phyloP scores from a whole-genome alignment of 2,888 invertebrate species.

The Limnephilus lunatus region DNA sequence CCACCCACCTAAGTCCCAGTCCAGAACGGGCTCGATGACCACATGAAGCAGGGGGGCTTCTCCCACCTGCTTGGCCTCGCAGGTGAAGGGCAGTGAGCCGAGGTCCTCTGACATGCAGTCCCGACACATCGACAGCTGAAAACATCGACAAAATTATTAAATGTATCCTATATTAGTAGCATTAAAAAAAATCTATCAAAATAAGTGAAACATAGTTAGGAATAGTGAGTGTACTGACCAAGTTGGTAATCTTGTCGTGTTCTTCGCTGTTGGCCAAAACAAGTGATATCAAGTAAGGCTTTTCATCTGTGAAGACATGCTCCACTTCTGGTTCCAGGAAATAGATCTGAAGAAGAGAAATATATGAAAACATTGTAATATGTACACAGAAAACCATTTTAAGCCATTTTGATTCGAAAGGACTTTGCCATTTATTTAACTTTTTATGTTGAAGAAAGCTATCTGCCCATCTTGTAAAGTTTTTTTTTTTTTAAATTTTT shows the following conservation, averaged over 20 bases:
- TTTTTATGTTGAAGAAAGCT: too few species aligned
- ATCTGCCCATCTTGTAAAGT: too few species aligned
- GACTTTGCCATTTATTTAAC: too few species aligned
- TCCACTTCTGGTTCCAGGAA: slow-evolving; percentile 52
- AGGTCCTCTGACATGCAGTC: slow-evolving; percentile 57
- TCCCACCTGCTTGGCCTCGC: slow-evolving; percentile 54
- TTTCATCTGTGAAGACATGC: slow-evolving; percentile 61
- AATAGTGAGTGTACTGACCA: slow-evolving; percentile 50
- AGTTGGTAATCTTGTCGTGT: slow-evolving; percentile 59
- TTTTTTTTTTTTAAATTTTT: too few species aligned
- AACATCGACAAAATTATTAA: background rate
- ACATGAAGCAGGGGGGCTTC: slow-evolving; percentile 40
- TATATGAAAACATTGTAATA: background rate
- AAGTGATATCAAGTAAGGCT: slow-evolving; percentile 51
- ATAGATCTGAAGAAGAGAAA: slow-evolving; percentile 51
- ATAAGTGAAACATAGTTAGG: background rate
- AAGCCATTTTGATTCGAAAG: too few species aligned
- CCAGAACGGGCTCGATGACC: slow-evolving; percentile 54
- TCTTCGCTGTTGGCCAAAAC: slow-evolving; percentile 62
- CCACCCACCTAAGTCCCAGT: slow-evolving; percentile 49
- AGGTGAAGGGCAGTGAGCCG: slow-evolving; percentile 56
- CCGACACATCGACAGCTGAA: slow-evolving; percentile 54
- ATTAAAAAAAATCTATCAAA: background rate
- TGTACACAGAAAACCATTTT: too few species aligned
- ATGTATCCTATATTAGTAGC: too few species aligned